Evolutionary conservation across 2,888 invertebrate species (phyloP).

Genomic region (Notodonta ziczac): DNA sequence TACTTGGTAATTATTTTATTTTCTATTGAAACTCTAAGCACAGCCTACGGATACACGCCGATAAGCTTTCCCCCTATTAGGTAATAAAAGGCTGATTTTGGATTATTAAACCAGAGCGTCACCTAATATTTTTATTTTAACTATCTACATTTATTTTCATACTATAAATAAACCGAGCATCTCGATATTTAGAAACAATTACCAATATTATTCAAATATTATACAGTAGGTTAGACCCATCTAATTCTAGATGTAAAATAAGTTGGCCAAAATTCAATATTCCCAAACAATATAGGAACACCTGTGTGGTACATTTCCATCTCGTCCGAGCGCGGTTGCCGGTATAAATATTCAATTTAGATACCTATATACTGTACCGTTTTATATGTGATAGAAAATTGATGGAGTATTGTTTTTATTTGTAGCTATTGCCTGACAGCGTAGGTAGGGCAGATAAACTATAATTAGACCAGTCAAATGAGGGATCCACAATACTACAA

Average conservation of each 20-base stretch:
- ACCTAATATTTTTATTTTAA: not conserved
- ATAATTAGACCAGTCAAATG: not conserved
- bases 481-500: too few relatives aligned
- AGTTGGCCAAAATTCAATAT: slow-evolving; percentile 71
- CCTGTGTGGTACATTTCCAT: slow-evolving; percentile 39
- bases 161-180: not conserved
- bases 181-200: not conserved
- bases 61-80: too few relatives aligned
- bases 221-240: slow-evolving; percentile 43
- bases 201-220: slow-evolving; percentile 41
- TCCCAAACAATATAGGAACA: slow-evolving; percentile 68
- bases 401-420: not conserved
- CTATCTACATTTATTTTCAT: not conserved
- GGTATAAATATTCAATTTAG: slow-evolving; percentile 69
- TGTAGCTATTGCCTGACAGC: not conserved
- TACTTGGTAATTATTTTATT: too few relatives aligned
- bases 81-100: too few relatives aligned
- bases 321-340: slow-evolving; percentile 35
- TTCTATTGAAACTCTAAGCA: too few relatives aligned
- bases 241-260: slow-evolving; percentile 70
- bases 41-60: too few relatives aligned
- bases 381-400: not conserved
- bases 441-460: not conserved
- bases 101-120: too few relatives aligned
- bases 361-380: slow-evolving; percentile 33